A percentile compares a stretch with the other conserved stretches of the same genome.
Evolutionary conservation across 1,140 invertebrate species (phyloP).

Genomic region (Microplitis mediator): DNA sequence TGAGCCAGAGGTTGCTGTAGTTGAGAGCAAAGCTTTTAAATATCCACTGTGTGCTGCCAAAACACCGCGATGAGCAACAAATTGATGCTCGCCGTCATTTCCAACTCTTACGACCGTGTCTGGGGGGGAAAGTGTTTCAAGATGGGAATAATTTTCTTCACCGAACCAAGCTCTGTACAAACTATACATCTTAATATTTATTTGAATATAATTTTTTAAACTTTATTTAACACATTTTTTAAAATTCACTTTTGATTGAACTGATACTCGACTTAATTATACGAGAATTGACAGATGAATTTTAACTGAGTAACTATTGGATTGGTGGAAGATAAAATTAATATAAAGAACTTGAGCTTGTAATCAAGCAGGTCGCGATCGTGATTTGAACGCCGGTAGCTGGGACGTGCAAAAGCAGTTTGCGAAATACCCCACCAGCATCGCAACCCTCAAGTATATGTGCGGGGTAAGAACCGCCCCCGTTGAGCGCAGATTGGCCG

Average conservation of each 20-base stretch:
- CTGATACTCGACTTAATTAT: neutral
- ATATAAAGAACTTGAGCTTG: neutral
- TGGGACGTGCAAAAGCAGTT: constrained; percentile 27
- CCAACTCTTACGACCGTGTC: constrained; percentile 71
- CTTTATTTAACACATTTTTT: neutral
- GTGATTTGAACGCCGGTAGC: constrained; percentile 61
- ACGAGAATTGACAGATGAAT: too few relatives aligned
- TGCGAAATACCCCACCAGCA: constrained; percentile 35
- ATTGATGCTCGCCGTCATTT: constrained; percentile 67
- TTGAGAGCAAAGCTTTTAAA: constrained; percentile 49
- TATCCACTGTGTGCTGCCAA: constrained; percentile 77
- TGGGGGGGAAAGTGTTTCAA: constrained; percentile 61
- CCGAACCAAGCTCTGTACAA: constrained; percentile 72
- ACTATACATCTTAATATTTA: constrained; percentile 51
- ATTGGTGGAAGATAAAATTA: neutral
- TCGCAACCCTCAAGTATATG: constrained; percentile 24
- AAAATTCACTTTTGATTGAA: neutral
- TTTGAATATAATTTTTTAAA: neutral
- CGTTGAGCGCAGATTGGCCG: constrained; percentile 54
- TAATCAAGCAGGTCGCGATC: constrained; percentile 25
- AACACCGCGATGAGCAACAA: constrained; percentile 71
- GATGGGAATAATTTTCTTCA: constrained; percentile 48
- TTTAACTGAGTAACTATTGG: too few relatives aligned
- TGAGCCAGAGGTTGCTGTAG: constrained; percentile 35
- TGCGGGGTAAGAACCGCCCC: constrained; percentile 52